These are phyloP conservation scores for Acridotheres tristis DNA, from an alignment of 2,797 vertebrate genomes.

Conservation along the genomic window DNA sequence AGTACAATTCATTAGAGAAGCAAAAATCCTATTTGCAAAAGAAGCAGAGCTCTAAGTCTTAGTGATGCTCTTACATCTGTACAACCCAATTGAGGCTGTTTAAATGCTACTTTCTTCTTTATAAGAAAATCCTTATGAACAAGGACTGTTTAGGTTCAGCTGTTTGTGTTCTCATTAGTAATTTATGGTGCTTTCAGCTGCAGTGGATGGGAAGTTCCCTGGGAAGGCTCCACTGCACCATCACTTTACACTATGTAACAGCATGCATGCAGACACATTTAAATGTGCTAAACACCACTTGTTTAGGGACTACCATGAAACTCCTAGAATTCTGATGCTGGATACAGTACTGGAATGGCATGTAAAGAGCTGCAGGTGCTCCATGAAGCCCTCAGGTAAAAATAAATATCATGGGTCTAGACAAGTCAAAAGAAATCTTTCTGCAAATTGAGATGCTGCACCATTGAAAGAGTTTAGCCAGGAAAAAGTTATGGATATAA, in stretches of 20 bases:
- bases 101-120: background rate
- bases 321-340: background rate
- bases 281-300: background rate
- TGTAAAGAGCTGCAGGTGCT: background rate
- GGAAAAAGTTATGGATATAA: background rate
- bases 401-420: background rate
- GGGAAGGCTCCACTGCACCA: background rate
- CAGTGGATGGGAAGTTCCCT: background rate
- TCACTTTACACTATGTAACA: background rate
- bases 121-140: background rate
- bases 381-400: background rate
- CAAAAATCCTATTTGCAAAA: background rate
- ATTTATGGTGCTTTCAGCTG: background rate
- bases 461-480: background rate
- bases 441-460: background rate
- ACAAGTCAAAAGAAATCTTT: background rate
- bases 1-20: background rate
- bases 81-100: background rate
- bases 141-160: background rate
- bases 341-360: background rate
- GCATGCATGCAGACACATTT: fast-evolving
- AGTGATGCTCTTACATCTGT: background rate
- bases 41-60: background rate
- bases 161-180: background rate
- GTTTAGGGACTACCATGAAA: background rate